Evolutionary conservation across 2,797 vertebrate genomes (phyloP).

Genomic region (Eupleurogrammus muticus): DNA sequence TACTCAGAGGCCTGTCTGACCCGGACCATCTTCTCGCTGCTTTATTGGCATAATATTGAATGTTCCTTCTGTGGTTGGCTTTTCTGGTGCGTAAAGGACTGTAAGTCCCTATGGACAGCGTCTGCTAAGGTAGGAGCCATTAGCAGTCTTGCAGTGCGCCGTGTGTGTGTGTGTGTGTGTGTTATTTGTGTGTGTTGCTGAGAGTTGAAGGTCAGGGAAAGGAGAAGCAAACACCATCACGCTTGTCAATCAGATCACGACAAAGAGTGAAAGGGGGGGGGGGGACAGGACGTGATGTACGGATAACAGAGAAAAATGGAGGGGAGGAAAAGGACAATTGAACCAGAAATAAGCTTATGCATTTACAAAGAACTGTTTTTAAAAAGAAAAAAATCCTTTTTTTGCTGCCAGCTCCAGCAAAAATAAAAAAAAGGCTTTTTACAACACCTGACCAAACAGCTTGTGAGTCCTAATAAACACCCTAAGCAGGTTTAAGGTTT

Average conservation of each 20-base stretch:
- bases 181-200: conserved; percentile 22
- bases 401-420: conserved; percentile 21
- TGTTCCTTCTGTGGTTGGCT: conserved; percentile 12
- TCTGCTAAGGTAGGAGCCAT: conserved; percentile 65
- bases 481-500: conserved; percentile 1
- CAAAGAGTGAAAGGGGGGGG: conserved; percentile 6
- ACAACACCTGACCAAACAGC: conserved; percentile 17
- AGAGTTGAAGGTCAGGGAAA: conserved; percentile 78
- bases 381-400: too few species aligned
- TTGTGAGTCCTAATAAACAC: conserved; percentile 11
- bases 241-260: conserved; percentile 70
- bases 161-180: conserved; percentile 43
- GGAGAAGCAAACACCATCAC: conserved; percentile 72
- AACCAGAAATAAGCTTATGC: conserved; percentile 19
- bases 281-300: conserved; percentile 17
- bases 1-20: not conserved
- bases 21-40: conserved; percentile 8
- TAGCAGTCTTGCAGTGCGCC: conserved; percentile 62
- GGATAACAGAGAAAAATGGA: conserved; percentile 28
- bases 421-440: conserved; percentile 23
- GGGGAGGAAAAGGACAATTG: conserved; percentile 50
- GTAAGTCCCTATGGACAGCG: conserved; percentile 53
- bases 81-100: conserved; percentile 39
- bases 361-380: conserved; percentile 20
- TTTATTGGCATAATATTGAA: conserved; percentile 38